Evolutionary conservation across 2,888 invertebrate species (phyloP), one percentile per base, ranked within the genome.

Genomic region (Trissolcus brochymenae): DNA sequence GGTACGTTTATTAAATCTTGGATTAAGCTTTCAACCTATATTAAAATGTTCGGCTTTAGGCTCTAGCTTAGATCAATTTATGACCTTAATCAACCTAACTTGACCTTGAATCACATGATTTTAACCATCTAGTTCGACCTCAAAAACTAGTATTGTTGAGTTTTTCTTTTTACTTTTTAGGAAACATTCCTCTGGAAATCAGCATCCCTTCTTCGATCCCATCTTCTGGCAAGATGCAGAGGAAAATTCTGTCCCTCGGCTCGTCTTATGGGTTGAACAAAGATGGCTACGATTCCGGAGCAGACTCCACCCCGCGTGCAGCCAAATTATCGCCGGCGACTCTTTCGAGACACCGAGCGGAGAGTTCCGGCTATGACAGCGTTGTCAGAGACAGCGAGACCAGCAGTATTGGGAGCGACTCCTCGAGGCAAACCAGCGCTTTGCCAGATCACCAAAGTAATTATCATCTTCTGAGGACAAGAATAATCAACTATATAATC

Each of bases 371-470:
- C 0, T 97, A 97, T 85, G 97, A 97, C 86, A 96, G 96, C 83
- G 95, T 97, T 80, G 94, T 96, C 9, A 91, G 96, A 76, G 96
- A 96, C 88, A 95, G 95, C 81, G 96, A 97, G 86, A 96, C 95
- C 77, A 96, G 96, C 19, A 96, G 95, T 73, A 93, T 95, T 81
- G 95, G 95, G 80, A 96, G 96, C 14, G 93, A 91, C 76, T 91
- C 91, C 7, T 91, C 91, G 56, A 87, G 91, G 76, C 87, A 91
- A 68, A 91, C 91, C 13, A 90, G 90, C 78, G 87, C 87, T n/a
- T 84, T 89, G 25, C 88, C 87, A 59, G 88, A 88, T 61, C 87
- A 89, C 81, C 87, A 88, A 84, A 87, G 89, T 89, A 83, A 81
- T 17, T n/a, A n/a, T 60, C 51, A 9, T 60, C 16, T 61, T 56